phyloP scores from a whole-genome alignment of 1,140 invertebrate species.

The Dinothrombium tinctorium region DNA sequence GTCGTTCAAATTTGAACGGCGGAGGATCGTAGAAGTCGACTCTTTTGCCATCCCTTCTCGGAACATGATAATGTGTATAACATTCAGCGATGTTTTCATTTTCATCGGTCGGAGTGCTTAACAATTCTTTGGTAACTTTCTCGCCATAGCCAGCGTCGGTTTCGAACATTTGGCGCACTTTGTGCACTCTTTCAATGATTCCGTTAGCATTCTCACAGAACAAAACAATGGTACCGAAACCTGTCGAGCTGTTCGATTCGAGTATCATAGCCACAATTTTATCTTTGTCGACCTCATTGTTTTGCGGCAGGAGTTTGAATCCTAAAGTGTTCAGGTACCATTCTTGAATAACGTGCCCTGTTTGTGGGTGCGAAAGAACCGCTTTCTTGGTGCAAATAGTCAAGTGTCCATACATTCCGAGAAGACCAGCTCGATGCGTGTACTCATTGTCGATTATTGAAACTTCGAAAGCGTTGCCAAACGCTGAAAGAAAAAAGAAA shows the following conservation, averaged over 20 bases:
- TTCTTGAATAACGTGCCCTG: constrained; percentile 6
- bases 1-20: no score
- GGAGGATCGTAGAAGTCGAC: no score
- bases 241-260: neutral
- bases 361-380: neutral
- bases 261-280: neutral
- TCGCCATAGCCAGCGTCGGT: no score
- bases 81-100: no score
- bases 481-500: neutral
- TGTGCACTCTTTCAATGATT: no score
- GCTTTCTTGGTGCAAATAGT: neutral
- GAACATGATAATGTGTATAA: no score
- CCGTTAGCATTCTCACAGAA: neutral
- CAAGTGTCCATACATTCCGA: constrained; percentile 2
- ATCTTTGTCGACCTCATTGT: neutral
- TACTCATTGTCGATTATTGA: constrained; percentile 6
- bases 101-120: no score
- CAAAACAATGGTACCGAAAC: neutral
- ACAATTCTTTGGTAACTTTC: no score
- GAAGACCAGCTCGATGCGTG: constrained; percentile 2
- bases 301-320: neutral
- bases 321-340: constrained; percentile 3
- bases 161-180: no score
- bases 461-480: constrained; percentile 2
- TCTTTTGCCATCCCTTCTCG: no score